phyloP scores from a whole-genome alignment of 2,113 vertebrate species.

The Pipra filicauda region DNA sequence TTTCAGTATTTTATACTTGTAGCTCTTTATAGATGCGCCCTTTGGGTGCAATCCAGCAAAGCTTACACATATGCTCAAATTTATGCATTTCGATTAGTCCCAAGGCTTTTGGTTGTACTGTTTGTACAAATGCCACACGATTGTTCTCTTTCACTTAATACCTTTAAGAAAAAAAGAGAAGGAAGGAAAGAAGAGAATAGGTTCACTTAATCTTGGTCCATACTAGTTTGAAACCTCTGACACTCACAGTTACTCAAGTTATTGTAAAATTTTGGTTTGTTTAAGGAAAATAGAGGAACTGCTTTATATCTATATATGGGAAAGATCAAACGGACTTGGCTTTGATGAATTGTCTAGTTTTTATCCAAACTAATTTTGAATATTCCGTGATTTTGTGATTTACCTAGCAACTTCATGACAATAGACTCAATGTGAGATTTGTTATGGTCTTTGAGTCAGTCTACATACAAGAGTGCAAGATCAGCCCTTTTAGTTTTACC shows the following conservation, averaged over 20 bases:
- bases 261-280: not conserved
- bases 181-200: not conserved
- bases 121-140: not conserved
- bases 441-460: not conserved
- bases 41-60: slow-evolving; percentile 10
- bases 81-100: slow-evolving; percentile 1
- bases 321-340: not conserved
- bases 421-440: not conserved
- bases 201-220: not conserved
- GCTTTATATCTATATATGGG: not conserved
- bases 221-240: not conserved
- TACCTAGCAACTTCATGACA: not conserved
- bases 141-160: slow-evolving; percentile 4
- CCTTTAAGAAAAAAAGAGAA: not conserved
- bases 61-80: slow-evolving; percentile 40
- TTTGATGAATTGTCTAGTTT: not conserved
- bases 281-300: not conserved
- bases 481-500: slow-evolving; percentile 21
- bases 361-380: not conserved
- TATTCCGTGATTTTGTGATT: not conserved
- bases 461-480: not conserved
- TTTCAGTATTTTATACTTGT: slow-evolving; percentile 27
- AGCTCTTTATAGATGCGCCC: slow-evolving; percentile 15
- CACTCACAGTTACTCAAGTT: not conserved
- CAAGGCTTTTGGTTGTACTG: slow-evolving; percentile 30